Evolutionary conservation across 2,888 invertebrate genomes (phyloP).

Genomic region (Cosmia pyralina): DNA sequence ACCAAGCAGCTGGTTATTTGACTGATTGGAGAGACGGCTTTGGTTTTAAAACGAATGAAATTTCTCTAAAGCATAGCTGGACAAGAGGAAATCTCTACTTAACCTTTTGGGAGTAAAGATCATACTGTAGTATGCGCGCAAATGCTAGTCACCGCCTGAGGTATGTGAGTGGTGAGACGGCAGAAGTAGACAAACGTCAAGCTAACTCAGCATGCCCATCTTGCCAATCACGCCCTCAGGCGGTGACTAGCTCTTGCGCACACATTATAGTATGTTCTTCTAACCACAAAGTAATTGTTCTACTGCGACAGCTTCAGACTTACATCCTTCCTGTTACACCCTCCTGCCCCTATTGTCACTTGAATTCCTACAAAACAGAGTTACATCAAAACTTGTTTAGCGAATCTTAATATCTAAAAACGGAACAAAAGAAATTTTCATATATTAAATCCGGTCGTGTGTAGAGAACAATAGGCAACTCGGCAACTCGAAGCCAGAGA

Average conservation of each 20-base stretch:
- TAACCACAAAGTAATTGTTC: conserved; percentile 16
- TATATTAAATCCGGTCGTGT: conserved; percentile 63
- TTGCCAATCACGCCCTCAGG: too few species aligned
- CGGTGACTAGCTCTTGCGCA: too few species aligned
- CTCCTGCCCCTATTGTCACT: conserved; percentile 41
- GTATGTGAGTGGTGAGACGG: too few species aligned
- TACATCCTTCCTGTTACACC: conserved; percentile 31
- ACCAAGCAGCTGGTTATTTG: not conserved
- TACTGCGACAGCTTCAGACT: conserved; percentile 21
- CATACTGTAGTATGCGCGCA: not conserved
- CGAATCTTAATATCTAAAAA: conserved; percentile 60
- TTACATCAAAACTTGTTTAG: conserved; percentile 55
- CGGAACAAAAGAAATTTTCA: conserved; percentile 61
- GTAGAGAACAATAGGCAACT: conserved; percentile 59
- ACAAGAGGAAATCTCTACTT: not conserved
- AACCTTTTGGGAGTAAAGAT: not conserved
- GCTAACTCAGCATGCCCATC: too few species aligned
- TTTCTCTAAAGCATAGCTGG: not conserved
- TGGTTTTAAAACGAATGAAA: not conserved
- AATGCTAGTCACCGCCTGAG: too few species aligned
- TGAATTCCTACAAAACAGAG: conserved; percentile 47
- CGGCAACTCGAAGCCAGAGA: conserved; percentile 62
- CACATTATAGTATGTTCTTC: not conserved
- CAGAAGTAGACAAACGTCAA: too few species aligned
- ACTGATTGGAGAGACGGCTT: not conserved